These are phyloP conservation scores for human DNA, from an alignment of 2,113 vertebrate genomes.

Conservation along the genomic window GRCh38 chr7:32827001-32827500, in stretches of 20 bases:
- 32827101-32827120: background rate
- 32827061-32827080: background rate
- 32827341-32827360: background rate
- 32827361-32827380: background rate
- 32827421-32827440: slow-evolving; percentile 97
- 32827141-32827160: background rate
- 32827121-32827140: background rate
- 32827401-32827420: slow-evolving; percentile 98
- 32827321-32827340: background rate
- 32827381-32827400: slow-evolving; percentile 88
- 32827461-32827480: slow-evolving; percentile 93
- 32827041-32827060: background rate
- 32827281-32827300: background rate
- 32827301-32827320: background rate
- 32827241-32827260: accelerated
- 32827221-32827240: background rate
- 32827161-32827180: background rate
- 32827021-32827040: background rate
- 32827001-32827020: too few relatives aligned
- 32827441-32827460: slow-evolving; percentile 90
- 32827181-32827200: background rate
- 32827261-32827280: too few relatives aligned
- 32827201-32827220: background rate
- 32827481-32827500: slow-evolving; percentile 96
- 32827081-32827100: accelerated